Percentiles rank a stretch among this genome's conserved stretches.
These are phyloP conservation scores for Apis florea DNA, from an alignment of 1,140 invertebrate species.

Conservation along the genomic window DNA sequence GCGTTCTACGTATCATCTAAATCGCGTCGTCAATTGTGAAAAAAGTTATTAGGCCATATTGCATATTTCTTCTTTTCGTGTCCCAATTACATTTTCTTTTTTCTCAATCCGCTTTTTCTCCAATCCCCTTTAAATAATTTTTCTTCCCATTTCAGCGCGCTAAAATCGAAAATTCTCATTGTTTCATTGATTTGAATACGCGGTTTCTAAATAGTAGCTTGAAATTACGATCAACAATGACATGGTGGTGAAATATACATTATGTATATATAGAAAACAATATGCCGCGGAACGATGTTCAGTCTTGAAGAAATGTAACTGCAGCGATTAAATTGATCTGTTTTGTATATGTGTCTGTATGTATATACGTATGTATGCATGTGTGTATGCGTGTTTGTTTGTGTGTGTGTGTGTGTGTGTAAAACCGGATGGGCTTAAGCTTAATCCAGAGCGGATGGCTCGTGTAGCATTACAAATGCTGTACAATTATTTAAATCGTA, in stretches of 20 bases:
- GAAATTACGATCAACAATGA: slow-evolving; percentile 34
- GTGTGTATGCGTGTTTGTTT: neutral
- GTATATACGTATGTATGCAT: neutral
- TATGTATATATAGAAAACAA: neutral
- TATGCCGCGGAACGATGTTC: slow-evolving; percentile 46
- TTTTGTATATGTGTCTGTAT: neutral
- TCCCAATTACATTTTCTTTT: neutral
- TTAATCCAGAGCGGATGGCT: slow-evolving; percentile 53
- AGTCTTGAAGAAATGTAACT: slow-evolving; percentile 49
- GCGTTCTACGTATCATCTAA: slow-evolving; percentile 19
- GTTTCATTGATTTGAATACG: neutral
- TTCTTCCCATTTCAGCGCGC: neutral
- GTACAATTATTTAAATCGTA: slow-evolving; percentile 45
- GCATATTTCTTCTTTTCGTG: neutral
- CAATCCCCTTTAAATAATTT: neutral
- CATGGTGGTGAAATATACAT: slow-evolving; percentile 2
- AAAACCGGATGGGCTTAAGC: slow-evolving; percentile 39
- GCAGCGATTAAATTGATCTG: slow-evolving; percentile 23
- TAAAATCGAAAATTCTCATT: neutral
- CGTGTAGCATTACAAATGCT: slow-evolving; percentile 48
- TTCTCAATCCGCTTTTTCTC: too few species aligned
- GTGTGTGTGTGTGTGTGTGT: neutral
- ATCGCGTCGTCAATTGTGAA: slow-evolving; percentile 27
- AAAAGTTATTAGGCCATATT: slow-evolving; percentile 64
- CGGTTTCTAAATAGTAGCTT: neutral